Evolutionary conservation across 2,888 invertebrate species (phyloP).

Genomic region (Poecilus cupreus): DNA sequence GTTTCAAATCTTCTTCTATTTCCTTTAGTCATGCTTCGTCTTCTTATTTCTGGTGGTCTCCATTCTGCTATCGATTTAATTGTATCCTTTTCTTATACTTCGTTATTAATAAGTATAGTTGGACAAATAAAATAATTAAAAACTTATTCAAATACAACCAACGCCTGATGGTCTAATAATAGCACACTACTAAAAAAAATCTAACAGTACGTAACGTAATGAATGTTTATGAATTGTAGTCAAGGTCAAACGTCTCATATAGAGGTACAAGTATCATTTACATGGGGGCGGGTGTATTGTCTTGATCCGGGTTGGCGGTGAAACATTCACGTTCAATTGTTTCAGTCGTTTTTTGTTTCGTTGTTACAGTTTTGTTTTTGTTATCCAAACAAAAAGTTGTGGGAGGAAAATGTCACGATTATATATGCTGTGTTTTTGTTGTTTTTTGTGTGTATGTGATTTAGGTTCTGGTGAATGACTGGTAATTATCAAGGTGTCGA

Average conservation of each 20-base stretch:
- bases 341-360: slow-evolving; percentile 1
- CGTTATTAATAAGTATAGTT: too few species aligned
- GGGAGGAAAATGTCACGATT: slow-evolving; percentile 34
- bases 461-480: not conserved
- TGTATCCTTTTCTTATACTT: too few species aligned
- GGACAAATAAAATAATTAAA: not conserved
- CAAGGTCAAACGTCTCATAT: slow-evolving; percentile 23
- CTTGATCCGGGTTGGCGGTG: slow-evolving; percentile 35
- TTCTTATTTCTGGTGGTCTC: too few species aligned
- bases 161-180: slow-evolving; percentile 21
- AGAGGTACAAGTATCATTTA: not conserved
- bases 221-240: slow-evolving; percentile 3
- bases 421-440: not conserved
- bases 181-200: not conserved
- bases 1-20: too few species aligned
- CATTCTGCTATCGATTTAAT: too few species aligned
- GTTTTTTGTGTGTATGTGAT: slow-evolving; percentile 14
- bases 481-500: slow-evolving; percentile 17
- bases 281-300: slow-evolving; percentile 26
- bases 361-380: slow-evolving; percentile 23
- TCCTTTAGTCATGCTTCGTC: too few species aligned
- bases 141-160: not conserved
- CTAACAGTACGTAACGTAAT: not conserved
- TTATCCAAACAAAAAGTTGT: not conserved
- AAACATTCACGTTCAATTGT: slow-evolving; percentile 11